Conservation (phyloP, 1,140 invertebrate species). For the Heterodera schachtii region DNA sequence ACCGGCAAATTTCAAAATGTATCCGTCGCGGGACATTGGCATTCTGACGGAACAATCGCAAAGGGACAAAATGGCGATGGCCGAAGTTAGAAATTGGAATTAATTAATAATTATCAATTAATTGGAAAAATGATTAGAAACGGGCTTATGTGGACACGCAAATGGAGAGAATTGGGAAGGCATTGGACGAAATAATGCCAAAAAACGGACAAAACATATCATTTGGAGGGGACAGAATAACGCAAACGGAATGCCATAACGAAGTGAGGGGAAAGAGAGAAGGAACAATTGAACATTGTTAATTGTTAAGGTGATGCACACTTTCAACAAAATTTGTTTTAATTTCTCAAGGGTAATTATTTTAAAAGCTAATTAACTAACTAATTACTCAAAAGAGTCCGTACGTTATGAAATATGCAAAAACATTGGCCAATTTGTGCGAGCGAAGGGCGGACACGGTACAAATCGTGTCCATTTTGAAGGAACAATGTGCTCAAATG, state of each 20-base stretch:
- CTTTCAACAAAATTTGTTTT: slow-evolving; percentile 54
- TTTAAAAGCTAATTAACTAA: slow-evolving; percentile 12
- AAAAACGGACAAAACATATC: slow-evolving; percentile 37
- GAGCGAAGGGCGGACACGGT: slow-evolving; percentile 51
- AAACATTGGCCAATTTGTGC: slow-evolving; percentile 69
- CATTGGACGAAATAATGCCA: slow-evolving; percentile 34
- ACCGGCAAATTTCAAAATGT: slow-evolving; percentile 9
- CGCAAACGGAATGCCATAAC: slow-evolving; percentile 54
- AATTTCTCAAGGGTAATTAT: slow-evolving; percentile 41
- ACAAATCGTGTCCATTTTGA: slow-evolving; percentile 36
- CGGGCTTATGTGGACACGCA: background rate
- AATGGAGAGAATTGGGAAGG: slow-evolving; percentile 22
- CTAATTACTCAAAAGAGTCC: slow-evolving; percentile 60
- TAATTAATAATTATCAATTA: background rate
- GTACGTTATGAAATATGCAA: slow-evolving; percentile 67
- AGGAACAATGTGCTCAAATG: slow-evolving; percentile 30
- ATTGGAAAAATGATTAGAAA: background rate
- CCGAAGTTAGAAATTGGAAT: slow-evolving; percentile 31
- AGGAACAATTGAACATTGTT: background rate
- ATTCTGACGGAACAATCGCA: background rate
- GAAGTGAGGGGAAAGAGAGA: slow-evolving; percentile 23
- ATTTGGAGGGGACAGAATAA: slow-evolving; percentile 18
- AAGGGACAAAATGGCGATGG: slow-evolving; percentile 34
- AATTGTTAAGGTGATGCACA: slow-evolving; percentile 27
- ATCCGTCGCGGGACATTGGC: background rate